phyloP scores from a whole-genome alignment of 2,888 invertebrate species.

The Epinotia nisella region DNA sequence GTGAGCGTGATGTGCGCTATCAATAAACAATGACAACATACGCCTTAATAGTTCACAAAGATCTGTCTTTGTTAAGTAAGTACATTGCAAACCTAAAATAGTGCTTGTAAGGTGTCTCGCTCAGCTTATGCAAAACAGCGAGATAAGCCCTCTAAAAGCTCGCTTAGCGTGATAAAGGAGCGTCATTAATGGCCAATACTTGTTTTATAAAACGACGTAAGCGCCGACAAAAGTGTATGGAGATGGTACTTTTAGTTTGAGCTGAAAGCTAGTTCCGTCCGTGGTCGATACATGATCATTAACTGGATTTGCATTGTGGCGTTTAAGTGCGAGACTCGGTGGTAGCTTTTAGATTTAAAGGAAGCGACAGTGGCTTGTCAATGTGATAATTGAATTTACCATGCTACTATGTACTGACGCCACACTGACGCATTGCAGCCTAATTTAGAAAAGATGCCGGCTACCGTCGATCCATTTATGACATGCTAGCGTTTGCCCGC shows the following conservation, averaged over 20 bases:
- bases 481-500: no score
- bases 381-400: background rate
- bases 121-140: slow-evolving; percentile 40
- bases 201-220: background rate
- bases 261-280: background rate
- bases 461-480: no score
- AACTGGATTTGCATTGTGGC: slow-evolving; percentile 23
- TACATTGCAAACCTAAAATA: slow-evolving; percentile 17
- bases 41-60: slow-evolving; percentile 1
- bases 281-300: slow-evolving; percentile 16
- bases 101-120: slow-evolving; percentile 26
- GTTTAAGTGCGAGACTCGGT: slow-evolving; percentile 2
- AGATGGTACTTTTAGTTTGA: background rate
- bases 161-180: slow-evolving; percentile 37
- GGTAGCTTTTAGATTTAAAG: background rate
- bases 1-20: background rate
- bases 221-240: background rate
- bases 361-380: background rate
- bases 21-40: background rate
- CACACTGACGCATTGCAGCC: no score
- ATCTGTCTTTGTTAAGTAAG: slow-evolving; percentile 19
- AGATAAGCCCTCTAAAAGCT: slow-evolving; percentile 38
- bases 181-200: slow-evolving; percentile 37
- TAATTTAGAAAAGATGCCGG: no score
- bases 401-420: background rate